These are phyloP conservation scores for Pedionomus torquatus DNA, from an alignment of 2,113 vertebrate genomes.

Conservation along the genomic window DNA sequence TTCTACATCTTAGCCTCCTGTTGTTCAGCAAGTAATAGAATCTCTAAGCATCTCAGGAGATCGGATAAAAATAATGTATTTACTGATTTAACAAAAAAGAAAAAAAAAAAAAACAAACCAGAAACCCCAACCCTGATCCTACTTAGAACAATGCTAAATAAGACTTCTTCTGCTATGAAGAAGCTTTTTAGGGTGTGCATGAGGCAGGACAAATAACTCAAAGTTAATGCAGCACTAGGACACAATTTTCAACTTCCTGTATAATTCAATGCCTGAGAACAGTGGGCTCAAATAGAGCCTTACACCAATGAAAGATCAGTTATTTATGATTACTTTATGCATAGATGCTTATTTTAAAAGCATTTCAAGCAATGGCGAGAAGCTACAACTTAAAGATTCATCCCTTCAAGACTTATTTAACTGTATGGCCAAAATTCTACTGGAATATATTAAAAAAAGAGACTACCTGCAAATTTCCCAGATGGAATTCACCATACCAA, in stretches of 20 bases:
- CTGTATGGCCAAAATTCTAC: neutral
- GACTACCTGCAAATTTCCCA: neutral
- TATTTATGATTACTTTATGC: neutral
- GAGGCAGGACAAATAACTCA: neutral
- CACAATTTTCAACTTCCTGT: neutral
- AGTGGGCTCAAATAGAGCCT: neutral
- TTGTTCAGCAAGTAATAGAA: conserved; percentile 34
- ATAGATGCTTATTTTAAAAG: neutral
- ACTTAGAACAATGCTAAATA: neutral
- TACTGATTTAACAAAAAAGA: neutral
- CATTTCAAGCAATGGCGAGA: neutral
- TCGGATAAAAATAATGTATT: neutral
- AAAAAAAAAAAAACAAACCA: neutral
- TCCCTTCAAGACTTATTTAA: neutral
- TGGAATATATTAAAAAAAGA: neutral
- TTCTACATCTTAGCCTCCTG: neutral
- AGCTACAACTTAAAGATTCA: neutral
- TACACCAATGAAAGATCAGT: neutral
- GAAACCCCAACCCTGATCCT: neutral
- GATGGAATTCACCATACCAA: neutral
- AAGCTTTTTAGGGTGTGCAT: neutral
- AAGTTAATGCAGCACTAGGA: neutral
- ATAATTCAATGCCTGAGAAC: neutral
- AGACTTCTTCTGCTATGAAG: neutral
- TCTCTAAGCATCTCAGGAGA: neutral